phyloP scores from a whole-genome alignment of 2,797 vertebrate genomes.

The Salarias fasciatus region DNA sequence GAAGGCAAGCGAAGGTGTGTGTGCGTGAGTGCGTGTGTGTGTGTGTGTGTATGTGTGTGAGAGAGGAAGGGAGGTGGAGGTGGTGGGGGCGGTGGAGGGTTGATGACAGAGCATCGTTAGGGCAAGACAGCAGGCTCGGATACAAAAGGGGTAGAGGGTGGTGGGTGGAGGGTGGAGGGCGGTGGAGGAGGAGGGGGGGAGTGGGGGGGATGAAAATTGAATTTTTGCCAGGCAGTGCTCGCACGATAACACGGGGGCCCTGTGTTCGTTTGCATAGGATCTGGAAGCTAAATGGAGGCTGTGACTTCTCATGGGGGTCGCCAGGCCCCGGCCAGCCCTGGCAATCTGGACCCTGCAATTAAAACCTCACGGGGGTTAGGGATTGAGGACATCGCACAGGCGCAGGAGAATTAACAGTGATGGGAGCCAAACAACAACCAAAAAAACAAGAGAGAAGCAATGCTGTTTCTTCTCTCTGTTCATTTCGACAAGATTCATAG shows the following conservation, averaged over 20 bases:
- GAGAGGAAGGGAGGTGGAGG: not conserved
- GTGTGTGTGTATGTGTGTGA: not conserved
- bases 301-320: slow-evolving; percentile 81
- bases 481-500: not conserved
- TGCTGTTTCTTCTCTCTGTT: slow-evolving; percentile 2
- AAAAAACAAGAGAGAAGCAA: not conserved
- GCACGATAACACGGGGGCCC: slow-evolving; percentile 88
- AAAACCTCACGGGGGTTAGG: slow-evolving; percentile 74
- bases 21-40: slow-evolving; percentile 4
- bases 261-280: slow-evolving; percentile 91
- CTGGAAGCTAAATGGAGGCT: slow-evolving; percentile 89
- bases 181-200: too few species aligned
- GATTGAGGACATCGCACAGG: slow-evolving; percentile 66
- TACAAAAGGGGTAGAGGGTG: slow-evolving; percentile 85
- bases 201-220: slow-evolving; percentile 93
- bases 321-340: slow-evolving; percentile 69
- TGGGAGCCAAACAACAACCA: slow-evolving; percentile 4
- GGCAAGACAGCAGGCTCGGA: slow-evolving; percentile 92
- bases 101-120: slow-evolving; percentile 88
- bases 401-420: slow-evolving; percentile 50
- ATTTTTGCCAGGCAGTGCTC: slow-evolving; percentile 93
- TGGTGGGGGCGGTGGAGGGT: slow-evolving; percentile 7
- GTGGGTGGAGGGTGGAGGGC: too few species aligned
- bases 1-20: slow-evolving; percentile 48
- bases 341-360: slow-evolving; percentile 83